phyloP scores from a whole-genome alignment of 2,113 vertebrate species.

The Vulpes lagopus region DNA sequence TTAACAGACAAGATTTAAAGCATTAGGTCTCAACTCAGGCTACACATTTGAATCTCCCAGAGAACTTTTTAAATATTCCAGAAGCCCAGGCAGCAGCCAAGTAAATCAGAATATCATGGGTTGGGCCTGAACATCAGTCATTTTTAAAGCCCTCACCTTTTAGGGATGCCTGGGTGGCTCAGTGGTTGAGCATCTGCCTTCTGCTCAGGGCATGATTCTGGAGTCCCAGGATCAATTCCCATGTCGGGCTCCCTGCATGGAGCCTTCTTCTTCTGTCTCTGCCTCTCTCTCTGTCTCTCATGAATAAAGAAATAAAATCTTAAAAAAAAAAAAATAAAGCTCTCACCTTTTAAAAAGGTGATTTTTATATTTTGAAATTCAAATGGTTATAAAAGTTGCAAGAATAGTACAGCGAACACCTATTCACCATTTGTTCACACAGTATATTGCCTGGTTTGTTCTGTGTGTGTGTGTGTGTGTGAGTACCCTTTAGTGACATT shows the following conservation, averaged over 20 bases:
- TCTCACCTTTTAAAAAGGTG: not conserved
- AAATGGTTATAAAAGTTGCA: not conserved
- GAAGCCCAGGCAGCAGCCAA: not conserved
- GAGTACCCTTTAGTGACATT: not conserved
- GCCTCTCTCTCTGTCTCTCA: too few relatives aligned
- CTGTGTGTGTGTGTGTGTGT: not conserved
- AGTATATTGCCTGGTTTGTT: not conserved
- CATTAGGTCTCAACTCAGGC: not conserved
- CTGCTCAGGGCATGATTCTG: too few relatives aligned
- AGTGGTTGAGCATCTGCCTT: too few relatives aligned
- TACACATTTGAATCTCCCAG: not conserved
- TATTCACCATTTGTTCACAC: not conserved
- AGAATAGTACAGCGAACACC: not conserved
- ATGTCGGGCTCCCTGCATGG: too few relatives aligned
- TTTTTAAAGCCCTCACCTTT: not conserved
- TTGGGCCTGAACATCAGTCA: not conserved
- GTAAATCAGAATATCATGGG: not conserved
- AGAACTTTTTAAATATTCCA: not conserved
- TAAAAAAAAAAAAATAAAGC: too few relatives aligned
- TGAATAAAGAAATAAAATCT: too few relatives aligned
- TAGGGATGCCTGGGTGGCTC: not conserved
- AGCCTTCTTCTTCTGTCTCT: too few relatives aligned
- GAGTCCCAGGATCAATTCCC: too few relatives aligned
- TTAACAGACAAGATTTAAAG: not conserved
- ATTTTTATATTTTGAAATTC: not conserved